These are phyloP conservation scores for Antrozous pallidus DNA, from an alignment of 2,797 vertebrate species.

Conservation along the genomic window DNA sequence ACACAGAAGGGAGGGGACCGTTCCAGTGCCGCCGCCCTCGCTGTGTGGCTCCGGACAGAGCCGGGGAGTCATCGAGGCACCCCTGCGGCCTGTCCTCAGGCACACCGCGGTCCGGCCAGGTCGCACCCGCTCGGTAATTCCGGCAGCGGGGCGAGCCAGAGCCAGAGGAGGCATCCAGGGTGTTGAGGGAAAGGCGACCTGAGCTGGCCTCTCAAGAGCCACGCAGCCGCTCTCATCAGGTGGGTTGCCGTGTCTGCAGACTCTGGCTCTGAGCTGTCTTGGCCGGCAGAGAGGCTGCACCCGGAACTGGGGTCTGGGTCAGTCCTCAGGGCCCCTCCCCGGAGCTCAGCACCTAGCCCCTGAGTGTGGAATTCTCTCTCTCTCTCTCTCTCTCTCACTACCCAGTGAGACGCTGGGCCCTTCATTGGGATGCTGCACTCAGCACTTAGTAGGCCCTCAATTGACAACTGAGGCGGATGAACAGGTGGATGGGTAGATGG, in stretches of 20 bases:
- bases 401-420: accelerated
- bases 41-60: not conserved
- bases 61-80: not conserved
- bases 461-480: not conserved
- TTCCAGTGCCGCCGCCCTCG: not conserved
- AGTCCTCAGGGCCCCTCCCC: not conserved
- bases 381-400: not conserved
- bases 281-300: not conserved
- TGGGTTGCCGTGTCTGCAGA: not conserved
- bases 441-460: not conserved
- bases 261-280: not conserved
- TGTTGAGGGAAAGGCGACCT: constrained; percentile 47
- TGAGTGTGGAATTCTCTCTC: not conserved
- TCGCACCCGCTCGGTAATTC: not conserved
- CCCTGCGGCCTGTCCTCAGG: constrained; percentile 4
- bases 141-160: not conserved
- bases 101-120: not conserved
- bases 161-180: constrained; percentile 34
- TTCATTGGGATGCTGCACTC: accelerated
- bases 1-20: not conserved
- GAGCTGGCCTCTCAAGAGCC: not conserved
- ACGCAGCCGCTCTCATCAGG: not conserved
- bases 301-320: not conserved
- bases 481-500: not conserved
- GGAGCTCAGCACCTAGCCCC: not conserved